A percentile compares a stretch with the other conserved stretches of the same genome.
Conservation (phyloP, 23 tunicate species). For the Pegea sp. region DNA sequence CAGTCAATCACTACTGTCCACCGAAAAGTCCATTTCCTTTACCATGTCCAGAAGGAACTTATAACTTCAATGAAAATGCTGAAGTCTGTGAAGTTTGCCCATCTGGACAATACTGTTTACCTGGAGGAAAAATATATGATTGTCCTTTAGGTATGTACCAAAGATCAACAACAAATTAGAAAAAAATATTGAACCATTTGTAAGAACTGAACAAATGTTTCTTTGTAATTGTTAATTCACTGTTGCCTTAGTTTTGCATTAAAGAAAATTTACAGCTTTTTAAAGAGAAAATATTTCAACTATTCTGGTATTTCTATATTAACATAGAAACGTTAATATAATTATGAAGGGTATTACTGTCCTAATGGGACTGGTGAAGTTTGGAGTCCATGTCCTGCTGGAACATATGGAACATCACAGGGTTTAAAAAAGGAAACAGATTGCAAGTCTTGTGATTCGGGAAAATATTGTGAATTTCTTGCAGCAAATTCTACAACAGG, state of each 20-base stretch:
- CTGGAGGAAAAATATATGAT: conserved; percentile 11
- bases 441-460: conserved; percentile 53
- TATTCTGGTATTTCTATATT: no score
- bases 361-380: conserved; percentile 50
- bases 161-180: no score
- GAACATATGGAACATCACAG: conserved; percentile 41
- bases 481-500: conserved; percentile 30
- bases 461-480: conserved; percentile 38
- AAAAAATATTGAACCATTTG: no score
- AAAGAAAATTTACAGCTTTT: not conserved
- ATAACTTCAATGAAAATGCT: conserved; percentile 10
- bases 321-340: no score
- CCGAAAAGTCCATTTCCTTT: conserved; percentile 26
- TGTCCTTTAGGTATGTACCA: conserved; percentile 38
- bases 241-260: not conserved
- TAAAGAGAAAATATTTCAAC: not conserved
- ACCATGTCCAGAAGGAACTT: conserved; percentile 47
- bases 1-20: conserved; percentile 57
- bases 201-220: no score
- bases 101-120: conserved; percentile 58
- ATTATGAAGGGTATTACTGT: conserved; percentile 57
- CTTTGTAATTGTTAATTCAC: no score
- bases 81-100: conserved; percentile 40
- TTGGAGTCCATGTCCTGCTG: conserved; percentile 49
- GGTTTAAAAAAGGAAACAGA: conserved; percentile 11